Percentiles rank a stretch among this genome's conserved stretches.
Conservation (phyloP, 2,888 invertebrate species). For the Heliconius sara region DNA sequence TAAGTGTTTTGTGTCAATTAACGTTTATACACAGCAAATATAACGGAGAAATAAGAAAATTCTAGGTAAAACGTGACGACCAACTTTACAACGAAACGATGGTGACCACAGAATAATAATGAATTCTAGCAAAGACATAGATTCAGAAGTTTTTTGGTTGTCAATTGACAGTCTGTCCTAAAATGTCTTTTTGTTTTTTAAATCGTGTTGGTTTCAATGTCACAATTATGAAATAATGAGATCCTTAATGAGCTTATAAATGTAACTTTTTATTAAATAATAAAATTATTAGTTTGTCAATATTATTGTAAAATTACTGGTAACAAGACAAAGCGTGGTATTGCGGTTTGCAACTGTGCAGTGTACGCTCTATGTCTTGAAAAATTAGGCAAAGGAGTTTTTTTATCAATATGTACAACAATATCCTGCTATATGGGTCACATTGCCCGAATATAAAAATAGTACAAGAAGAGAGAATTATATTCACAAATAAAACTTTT, state of each 20-base stretch:
- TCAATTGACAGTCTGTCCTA: conserved; percentile 16
- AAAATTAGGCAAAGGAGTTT: too few species aligned
- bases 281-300: not conserved
- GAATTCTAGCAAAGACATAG: not conserved
- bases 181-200: not conserved
- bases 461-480: not conserved
- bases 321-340: not conserved
- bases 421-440: too few species aligned
- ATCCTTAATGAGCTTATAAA: not conserved
- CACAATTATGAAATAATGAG: not conserved
- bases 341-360: not conserved
- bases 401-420: too few species aligned
- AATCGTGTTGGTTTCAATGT: conserved; percentile 1
- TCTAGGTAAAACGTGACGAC: conserved; percentile 41
- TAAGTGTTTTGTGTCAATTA: conserved; percentile 18
- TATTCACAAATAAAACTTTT: not conserved
- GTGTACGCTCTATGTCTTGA: not conserved
- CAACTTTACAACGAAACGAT: conserved; percentile 32
- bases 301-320: not conserved
- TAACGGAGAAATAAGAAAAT: conserved; percentile 36
- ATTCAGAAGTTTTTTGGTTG: not conserved
- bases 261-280: not conserved
- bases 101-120: conserved; percentile 34
- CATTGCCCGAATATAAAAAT: not conserved
- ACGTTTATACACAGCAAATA: conserved; percentile 19